Base-by-base conservation (phyloP, 1,140 invertebrate genomes). In the Drosophila kanapiae region DNA sequence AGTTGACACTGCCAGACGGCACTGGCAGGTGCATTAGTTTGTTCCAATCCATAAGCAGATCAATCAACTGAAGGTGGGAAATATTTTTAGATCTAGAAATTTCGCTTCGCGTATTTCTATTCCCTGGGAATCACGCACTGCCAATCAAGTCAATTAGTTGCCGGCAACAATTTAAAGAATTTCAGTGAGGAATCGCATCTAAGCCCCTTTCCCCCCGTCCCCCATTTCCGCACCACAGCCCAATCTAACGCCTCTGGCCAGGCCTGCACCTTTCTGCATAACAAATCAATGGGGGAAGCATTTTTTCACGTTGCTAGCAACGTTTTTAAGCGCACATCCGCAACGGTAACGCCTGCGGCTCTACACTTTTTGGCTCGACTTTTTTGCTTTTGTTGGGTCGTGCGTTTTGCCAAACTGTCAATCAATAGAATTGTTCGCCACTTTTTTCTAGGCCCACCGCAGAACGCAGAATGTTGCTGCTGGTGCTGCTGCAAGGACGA, bases 321-420 rank as follows among this genome's bases (percentile, higher is more conserved):
- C 45, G 58, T 64, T 82, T 80, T 82, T 78, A 82, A 77, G 75
- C 80, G 67, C 65, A 79, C 81, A 90, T 90, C 85, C 85, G 85
- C 85, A 81, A 75, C 60, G 79, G 81, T 79, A 85, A 90, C 85
- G 85, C 85, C 86, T 90, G 85, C 85, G 70, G 85, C 70, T 70
- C 70, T 84, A 88, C 84, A 71, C 81, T 69, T 69, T 56, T 68
- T 27, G 74, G 57, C 74, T 71, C 56, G n/a, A n/a, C 3, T n/a
- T 60, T 74, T 76, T 54, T 38, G 38, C 57, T 47, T 68, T 78
- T 84, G 65, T 85, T 90, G 62, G 62, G 13, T 43, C 76, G 82
- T 90, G 85, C 85, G 85, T 91, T 90, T 88, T 78, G 69, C 82
- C 86, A 90, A 90, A 91, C 85, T 90, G 85, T 90, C 85, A 90